Percentiles rank a stretch among this genome's conserved stretches.
Evolutionary conservation across 2,888 invertebrate genomes (phyloP).

Genomic region (Cephonodes hylas): DNA sequence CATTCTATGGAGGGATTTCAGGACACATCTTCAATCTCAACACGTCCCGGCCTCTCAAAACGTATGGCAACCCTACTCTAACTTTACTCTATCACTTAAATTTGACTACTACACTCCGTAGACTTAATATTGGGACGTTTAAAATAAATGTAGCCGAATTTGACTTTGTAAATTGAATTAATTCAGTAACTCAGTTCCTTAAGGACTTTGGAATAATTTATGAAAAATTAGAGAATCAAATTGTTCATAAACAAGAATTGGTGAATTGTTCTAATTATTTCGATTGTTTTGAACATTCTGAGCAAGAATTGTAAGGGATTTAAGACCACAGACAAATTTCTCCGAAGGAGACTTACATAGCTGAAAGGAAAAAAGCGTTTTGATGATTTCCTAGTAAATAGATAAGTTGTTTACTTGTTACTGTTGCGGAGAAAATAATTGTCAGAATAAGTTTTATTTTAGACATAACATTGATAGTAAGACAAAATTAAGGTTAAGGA

Average conservation of each 20-base stretch:
- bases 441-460: too few species aligned
- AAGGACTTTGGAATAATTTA: conserved; percentile 4
- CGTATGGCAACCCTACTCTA: neutral
- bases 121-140: conserved; percentile 5
- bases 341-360: too few species aligned
- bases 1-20: neutral
- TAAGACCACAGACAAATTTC: too few species aligned
- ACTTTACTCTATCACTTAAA: conserved; percentile 5
- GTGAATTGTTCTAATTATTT: neutral
- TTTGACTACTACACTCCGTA: conserved; percentile 3
- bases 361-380: too few species aligned
- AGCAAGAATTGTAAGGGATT: too few species aligned
- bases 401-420: too few species aligned
- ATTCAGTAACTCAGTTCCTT: neutral
- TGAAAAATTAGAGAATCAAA: neutral
- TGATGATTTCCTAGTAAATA: too few species aligned
- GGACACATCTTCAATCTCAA: neutral
- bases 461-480: too few species aligned
- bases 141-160: conserved; percentile 8
- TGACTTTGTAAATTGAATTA: conserved; percentile 3
- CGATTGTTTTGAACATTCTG: too few species aligned
- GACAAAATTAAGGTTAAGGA: too few species aligned
- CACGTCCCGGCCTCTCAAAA: neutral
- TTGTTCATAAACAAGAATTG: neutral
- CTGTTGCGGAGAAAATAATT: too few species aligned